Percentiles rank a stretch among this genome's conserved stretches.
phyloP scores from a whole-genome alignment of 2,113 vertebrate genomes.

The Crotalus helleri region DNA sequence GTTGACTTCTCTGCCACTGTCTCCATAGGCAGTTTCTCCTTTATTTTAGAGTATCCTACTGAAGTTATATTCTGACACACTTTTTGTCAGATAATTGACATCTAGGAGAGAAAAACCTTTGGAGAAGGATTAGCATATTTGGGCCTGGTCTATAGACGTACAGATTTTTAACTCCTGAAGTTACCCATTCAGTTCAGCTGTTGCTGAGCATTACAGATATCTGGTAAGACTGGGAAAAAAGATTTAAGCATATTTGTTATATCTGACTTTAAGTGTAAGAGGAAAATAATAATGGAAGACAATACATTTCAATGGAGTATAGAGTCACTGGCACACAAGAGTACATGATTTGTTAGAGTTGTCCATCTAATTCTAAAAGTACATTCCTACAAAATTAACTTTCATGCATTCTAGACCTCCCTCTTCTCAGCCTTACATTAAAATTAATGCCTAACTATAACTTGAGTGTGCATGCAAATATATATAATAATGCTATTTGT shows the following conservation, averaged over 20 bases:
- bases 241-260: background rate
- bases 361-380: background rate
- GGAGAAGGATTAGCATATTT: constrained; percentile 12
- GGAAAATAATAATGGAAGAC: background rate
- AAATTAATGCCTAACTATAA: background rate
- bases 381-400: background rate
- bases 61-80: constrained; percentile 61
- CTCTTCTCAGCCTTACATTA: background rate
- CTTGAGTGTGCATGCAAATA: background rate
- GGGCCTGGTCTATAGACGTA: no score
- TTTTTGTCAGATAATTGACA: constrained; percentile 70
- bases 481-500: constrained; percentile 41
- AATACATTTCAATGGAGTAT: background rate
- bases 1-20: constrained; percentile 33
- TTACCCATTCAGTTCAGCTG: background rate
- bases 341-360: background rate
- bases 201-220: background rate
- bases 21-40: background rate
- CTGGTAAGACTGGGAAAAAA: background rate
- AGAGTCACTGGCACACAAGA: background rate
- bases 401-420: background rate
- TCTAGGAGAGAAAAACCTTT: constrained; percentile 59
- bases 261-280: background rate
- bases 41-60: constrained; percentile 34
- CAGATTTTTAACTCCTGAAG: background rate